Evolutionary conservation across 2,797 vertebrate genomes (phyloP).

Genomic region (Clarias pachynema): DNA sequence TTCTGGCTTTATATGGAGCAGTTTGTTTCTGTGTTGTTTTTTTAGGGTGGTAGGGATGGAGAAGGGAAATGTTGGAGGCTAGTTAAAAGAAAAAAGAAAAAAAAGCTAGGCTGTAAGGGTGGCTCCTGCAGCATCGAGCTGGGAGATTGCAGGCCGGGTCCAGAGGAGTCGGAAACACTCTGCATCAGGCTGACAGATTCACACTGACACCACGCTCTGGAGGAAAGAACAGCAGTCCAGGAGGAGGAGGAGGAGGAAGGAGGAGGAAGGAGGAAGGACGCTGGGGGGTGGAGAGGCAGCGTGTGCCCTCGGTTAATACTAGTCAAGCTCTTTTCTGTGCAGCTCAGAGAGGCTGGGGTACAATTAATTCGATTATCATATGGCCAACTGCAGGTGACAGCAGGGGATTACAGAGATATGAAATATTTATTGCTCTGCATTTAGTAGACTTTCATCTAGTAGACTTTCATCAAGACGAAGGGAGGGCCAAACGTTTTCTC

Average conservation of each 20-base stretch:
- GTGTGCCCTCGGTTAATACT: conserved; percentile 80
- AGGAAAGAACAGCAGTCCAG: conserved; percentile 72
- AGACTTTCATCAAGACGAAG: conserved; percentile 61
- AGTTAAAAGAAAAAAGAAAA: conserved; percentile 16
- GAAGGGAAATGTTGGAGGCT: conserved; percentile 35
- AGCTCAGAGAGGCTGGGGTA: conserved; percentile 69
- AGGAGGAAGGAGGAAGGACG: conserved; percentile 11
- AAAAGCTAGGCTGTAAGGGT: conserved; percentile 27
- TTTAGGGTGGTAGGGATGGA: conserved; percentile 2
- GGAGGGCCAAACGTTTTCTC: conserved; percentile 63
- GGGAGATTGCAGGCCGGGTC: conserved; percentile 71
- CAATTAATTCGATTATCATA: conserved; percentile 86
- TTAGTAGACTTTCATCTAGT: conserved; percentile 73
- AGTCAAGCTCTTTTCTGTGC: conserved; percentile 70
- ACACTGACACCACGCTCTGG: conserved; percentile 78
- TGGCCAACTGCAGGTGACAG: conserved; percentile 80
- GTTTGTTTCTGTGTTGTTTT: conserved; percentile 27
- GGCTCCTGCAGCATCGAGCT: conserved; percentile 58
- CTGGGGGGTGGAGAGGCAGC: conserved; percentile 67
- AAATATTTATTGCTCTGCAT: conserved; percentile 73
- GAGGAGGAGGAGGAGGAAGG: conserved; percentile 61
- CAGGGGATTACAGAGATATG: conserved; percentile 69
- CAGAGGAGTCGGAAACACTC: conserved; percentile 79
- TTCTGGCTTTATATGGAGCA: conserved; percentile 25
- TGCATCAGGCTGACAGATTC: conserved; percentile 81